Percentiles rank a stretch among this genome's conserved stretches.
These are phyloP conservation scores for Napeogenes sylphis DNA, from an alignment of 2,888 invertebrate genomes.

Conservation along the genomic window DNA sequence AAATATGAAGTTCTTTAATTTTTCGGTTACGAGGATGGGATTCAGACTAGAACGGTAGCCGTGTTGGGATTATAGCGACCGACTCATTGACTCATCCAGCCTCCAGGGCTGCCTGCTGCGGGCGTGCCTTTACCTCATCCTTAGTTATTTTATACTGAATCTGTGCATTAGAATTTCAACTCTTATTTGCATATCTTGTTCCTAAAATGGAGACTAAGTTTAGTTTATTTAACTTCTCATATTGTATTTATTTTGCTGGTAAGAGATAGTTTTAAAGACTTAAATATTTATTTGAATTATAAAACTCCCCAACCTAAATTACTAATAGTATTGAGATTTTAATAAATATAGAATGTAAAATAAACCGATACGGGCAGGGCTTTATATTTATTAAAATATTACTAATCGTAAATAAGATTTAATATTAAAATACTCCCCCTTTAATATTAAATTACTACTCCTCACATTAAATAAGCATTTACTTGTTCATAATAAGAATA, in stretches of 20 bases:
- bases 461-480: background rate
- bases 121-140: slow-evolving; percentile 17
- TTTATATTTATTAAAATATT: no score
- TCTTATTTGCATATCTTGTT: slow-evolving; percentile 1
- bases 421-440: no score
- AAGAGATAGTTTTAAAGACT: no score
- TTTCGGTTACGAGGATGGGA: slow-evolving; percentile 6
- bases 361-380: no score
- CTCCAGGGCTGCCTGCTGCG: slow-evolving; percentile 18
- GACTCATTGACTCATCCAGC: slow-evolving; percentile 37
- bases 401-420: no score
- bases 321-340: no score
- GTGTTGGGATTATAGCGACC: slow-evolving; percentile 31
- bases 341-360: no score
- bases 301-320: no score
- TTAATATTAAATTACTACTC: no score
- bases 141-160: slow-evolving; percentile 9
- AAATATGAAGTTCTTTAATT: slow-evolving; percentile 18
- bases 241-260: background rate
- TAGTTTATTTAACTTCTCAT: slow-evolving; percentile 7
- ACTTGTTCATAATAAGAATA: background rate
- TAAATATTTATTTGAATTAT: no score
- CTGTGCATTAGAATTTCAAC: background rate
- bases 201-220: background rate
- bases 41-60: slow-evolving; percentile 29